Base-by-base conservation (phyloP, 2,888 invertebrate genomes). In the Lucinisca nassula region DNA sequence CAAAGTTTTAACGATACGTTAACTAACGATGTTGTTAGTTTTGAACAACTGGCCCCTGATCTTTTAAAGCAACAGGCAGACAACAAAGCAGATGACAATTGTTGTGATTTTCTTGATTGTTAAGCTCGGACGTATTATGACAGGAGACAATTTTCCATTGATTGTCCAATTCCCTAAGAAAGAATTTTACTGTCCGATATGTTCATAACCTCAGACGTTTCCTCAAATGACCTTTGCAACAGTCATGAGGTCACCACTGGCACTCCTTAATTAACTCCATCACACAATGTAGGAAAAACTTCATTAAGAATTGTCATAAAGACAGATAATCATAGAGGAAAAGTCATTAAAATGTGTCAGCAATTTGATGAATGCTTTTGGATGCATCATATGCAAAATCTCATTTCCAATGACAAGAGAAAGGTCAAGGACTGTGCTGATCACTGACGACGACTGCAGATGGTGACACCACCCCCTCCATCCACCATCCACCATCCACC, bases 301-400 rank as follows among this genome's bases (percentile, higher is more conserved):
- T 67, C 67, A 67, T 67, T 67, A 67, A 35, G 67, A 32, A 67
- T 35, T 67, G 67, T 67, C 67, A 67, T 35, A 67, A 32, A 67
- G 67, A 67, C 67, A 67, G 35, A 67, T 67, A 67, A 67, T 67
- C 30, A 35, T 4, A 67, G 35, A 3, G 27, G 30, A 30, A 35
- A 17, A 2, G 21, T 67, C 67, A 67, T 67, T 67, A 30, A 67
- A 67, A 67, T 35, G 8, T 45, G 67, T 67, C 67, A 32, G 24
- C 8, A 58, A n/a, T 67, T 67, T 67, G 67, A 67, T 67, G 32
- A 35, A 67, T 67, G 67, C 67, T 35, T 24, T 8, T 40, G 40
- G 14, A 40, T 40, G 40, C 14, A 14, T 40, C 40, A 40, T 40
- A 40, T 58, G 58, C 27, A 58, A n/a, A 58, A 58, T 12, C 27